phyloP scores from a whole-genome alignment of 2,888 invertebrate species.

The Parnassius apollo region DNA sequence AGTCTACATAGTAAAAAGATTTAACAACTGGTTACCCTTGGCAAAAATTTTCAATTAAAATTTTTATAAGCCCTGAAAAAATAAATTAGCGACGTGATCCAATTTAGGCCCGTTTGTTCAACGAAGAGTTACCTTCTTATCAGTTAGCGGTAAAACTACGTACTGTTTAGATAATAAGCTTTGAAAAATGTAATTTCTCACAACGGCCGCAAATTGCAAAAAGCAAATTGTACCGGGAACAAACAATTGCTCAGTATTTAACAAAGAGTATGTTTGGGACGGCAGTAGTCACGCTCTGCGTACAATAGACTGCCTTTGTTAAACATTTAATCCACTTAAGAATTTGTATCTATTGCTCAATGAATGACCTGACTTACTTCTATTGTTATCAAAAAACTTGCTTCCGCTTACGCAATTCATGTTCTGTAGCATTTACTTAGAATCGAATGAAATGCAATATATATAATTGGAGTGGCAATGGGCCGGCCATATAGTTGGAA shows the following conservation, averaged over 20 bases:
- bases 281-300: constrained; percentile 39
- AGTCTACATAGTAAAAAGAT: no score
- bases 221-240: constrained; percentile 34
- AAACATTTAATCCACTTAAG: constrained; percentile 73
- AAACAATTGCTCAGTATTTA: constrained; percentile 55
- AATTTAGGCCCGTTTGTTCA: constrained; percentile 44
- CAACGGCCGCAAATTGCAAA: constrained; percentile 8
- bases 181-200: constrained; percentile 34
- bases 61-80: constrained; percentile 27
- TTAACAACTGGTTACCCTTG: background rate
- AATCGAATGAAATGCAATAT: no score
- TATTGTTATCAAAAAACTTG: constrained; percentile 56
- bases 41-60: constrained; percentile 24
- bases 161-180: constrained; percentile 36
- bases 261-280: constrained; percentile 53
- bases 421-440: background rate
- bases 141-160: constrained; percentile 27
- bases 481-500: no score
- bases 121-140: constrained; percentile 41
- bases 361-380: constrained; percentile 44
- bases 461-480: no score
- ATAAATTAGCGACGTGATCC: constrained; percentile 45
- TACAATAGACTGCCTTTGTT: constrained; percentile 66
- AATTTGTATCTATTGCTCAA: constrained; percentile 57
- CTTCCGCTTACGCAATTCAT: constrained; percentile 42